These are phyloP conservation scores for Symphodus melops DNA, from an alignment of 2,113 vertebrate species.

Conservation along the genomic window DNA sequence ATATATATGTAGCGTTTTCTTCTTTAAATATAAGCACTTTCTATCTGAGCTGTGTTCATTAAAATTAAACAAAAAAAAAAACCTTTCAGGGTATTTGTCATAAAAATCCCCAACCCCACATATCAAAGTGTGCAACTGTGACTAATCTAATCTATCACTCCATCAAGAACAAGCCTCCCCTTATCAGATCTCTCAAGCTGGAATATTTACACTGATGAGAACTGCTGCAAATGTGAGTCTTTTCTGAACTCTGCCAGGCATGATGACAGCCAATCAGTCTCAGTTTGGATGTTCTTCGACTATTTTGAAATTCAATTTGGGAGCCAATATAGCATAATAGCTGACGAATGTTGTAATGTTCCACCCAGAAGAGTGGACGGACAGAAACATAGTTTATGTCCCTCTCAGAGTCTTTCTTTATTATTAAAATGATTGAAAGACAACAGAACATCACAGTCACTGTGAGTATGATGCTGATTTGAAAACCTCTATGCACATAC, in stretches of 20 bases:
- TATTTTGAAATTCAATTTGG: constrained; percentile 21
- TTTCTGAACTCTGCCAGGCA: constrained; percentile 15
- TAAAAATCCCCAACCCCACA: background rate
- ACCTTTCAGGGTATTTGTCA: background rate
- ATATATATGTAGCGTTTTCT: background rate
- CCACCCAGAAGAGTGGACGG: constrained; percentile 6
- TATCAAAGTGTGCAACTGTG: background rate
- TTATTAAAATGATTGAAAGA: constrained; percentile 5
- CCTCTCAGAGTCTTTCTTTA: background rate
- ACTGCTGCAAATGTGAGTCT: constrained; percentile 11
- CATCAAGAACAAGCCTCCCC: background rate
- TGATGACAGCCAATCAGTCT: constrained; percentile 36
- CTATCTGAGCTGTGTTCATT: background rate
- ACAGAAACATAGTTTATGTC: background rate
- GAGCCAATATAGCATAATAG: background rate
- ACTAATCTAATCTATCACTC: constrained; percentile 1
- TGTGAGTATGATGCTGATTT: background rate
- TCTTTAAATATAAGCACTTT: background rate
- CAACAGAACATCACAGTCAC: background rate
- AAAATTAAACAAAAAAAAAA: background rate
- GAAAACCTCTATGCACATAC: background rate
- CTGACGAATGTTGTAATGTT: constrained; percentile 23
- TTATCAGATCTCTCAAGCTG: background rate
- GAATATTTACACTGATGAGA: constrained; percentile 3
- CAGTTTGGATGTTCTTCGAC: constrained; percentile 24